A percentile compares a stretch with the other conserved stretches of the same genome.
Conservation (phyloP, 2,113 vertebrate genomes). For the Chaetops frenatus region DNA sequence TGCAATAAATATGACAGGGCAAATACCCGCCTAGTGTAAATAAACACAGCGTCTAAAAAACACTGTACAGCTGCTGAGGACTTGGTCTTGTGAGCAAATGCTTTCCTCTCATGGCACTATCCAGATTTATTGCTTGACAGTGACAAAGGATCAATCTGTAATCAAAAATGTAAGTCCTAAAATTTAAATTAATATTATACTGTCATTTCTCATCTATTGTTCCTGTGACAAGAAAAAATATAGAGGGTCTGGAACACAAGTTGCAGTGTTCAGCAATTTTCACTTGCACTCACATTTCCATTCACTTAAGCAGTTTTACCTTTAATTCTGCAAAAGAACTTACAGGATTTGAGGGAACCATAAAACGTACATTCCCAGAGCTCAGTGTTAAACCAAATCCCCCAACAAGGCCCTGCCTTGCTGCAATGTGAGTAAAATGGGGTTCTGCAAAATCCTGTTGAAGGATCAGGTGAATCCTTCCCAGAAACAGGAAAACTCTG, state of each 20-base stretch:
- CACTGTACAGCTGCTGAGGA: not conserved
- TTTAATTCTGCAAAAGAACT: not conserved
- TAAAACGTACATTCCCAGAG: not conserved
- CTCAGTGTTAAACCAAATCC: not conserved
- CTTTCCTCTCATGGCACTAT: not conserved
- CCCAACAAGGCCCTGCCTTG: accelerated
- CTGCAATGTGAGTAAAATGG: not conserved
- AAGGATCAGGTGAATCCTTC: not conserved
- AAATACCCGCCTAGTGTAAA: not conserved
- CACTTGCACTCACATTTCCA: not conserved
- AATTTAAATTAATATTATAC: not conserved
- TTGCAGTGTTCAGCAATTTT: not conserved
- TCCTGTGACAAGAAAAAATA: not conserved
- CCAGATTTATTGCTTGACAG: not conserved
- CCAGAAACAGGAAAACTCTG: not conserved
- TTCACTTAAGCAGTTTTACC: not conserved
- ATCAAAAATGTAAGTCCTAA: not conserved
- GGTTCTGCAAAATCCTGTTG: not conserved
- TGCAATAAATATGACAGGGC: not conserved
- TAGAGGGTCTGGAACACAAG: not conserved
- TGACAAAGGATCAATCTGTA: slow-evolving; percentile 10
- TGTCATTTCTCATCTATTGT: not conserved
- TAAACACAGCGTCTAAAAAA: not conserved
- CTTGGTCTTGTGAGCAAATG: not conserved
- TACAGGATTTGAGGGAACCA: not conserved